A percentile compares a stretch with the other conserved stretches of the same genome.
Conservation (phyloP, 2,797 vertebrate genomes). For the Pipistrellus pipistrellus region DNA sequence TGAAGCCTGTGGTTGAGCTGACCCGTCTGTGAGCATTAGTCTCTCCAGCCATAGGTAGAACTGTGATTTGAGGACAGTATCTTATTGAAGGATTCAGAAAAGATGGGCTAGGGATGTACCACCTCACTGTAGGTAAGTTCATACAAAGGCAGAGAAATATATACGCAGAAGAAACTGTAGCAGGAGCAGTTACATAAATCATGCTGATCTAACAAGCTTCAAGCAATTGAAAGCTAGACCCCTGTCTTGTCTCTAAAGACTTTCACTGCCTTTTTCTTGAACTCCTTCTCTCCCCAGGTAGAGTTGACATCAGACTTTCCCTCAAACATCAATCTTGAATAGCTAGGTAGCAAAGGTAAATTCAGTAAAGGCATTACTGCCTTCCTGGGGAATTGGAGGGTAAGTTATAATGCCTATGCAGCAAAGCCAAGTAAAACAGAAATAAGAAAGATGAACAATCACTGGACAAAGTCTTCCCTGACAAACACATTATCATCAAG, state of each 20-base stretch:
- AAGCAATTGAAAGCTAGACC: constrained; percentile 27
- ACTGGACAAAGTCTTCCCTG: neutral
- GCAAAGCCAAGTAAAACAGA: constrained; percentile 49
- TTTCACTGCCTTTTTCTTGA: constrained; percentile 56
- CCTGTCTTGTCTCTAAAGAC: constrained; percentile 64
- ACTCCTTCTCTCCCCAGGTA: constrained; percentile 6
- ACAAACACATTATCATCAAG: constrained; percentile 66
- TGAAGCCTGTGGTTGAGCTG: neutral
- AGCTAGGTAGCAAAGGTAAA: constrained; percentile 64
- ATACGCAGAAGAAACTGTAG: constrained; percentile 2
- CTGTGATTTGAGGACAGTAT: neutral
- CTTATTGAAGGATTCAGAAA: constrained; percentile 45
- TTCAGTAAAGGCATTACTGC: constrained; percentile 40
- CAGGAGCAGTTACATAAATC: constrained; percentile 73
- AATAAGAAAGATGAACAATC: constrained; percentile 64
- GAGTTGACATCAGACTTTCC: constrained; percentile 65
- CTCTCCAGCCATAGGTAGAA: neutral
- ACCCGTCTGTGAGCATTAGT: neutral
- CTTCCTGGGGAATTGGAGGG: constrained; percentile 44
- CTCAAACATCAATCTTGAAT: constrained; percentile 65
- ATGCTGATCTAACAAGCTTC: constrained; percentile 61
- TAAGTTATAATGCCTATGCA: neutral
- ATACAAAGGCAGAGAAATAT: neutral
- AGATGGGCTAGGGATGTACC: neutral
- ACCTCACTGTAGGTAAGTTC: constrained; percentile 19